Conservation (phyloP, 2,888 invertebrate species). For the Oscheius sp. region DNA sequence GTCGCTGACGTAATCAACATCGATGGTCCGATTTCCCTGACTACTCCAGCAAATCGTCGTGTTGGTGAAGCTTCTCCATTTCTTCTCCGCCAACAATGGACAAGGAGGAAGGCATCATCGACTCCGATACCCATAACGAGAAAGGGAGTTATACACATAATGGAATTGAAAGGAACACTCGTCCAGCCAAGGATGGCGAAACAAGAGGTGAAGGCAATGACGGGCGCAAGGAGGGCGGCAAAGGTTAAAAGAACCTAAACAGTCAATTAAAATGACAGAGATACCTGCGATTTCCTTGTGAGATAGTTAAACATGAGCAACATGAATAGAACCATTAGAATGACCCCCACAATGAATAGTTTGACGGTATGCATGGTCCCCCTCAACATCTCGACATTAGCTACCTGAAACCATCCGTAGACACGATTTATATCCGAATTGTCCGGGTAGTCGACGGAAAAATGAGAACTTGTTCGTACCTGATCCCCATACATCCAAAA, state of each 20-base stretch:
- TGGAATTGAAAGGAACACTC: slow-evolving; percentile 52
- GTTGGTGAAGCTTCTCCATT: neutral
- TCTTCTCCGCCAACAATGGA: slow-evolving; percentile 50
- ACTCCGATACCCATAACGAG: slow-evolving; percentile 58
- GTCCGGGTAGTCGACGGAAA: neutral
- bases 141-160: slow-evolving; percentile 61
- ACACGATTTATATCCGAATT: neutral
- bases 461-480: slow-evolving; percentile 27
- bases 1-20: slow-evolving; percentile 58
- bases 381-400: slow-evolving; percentile 64
- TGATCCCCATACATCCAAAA: slow-evolving; percentile 65
- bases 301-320: slow-evolving; percentile 55
- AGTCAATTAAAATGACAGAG: neutral
- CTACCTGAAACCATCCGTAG: slow-evolving; percentile 48
- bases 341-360: slow-evolving; percentile 57
- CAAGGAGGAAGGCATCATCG: slow-evolving; percentile 57
- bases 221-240: slow-evolving; percentile 50
- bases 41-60: slow-evolving; percentile 37
- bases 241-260: slow-evolving; percentile 37
- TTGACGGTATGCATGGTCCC: slow-evolving; percentile 60
- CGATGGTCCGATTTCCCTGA: slow-evolving; percentile 50
- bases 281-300: slow-evolving; percentile 39
- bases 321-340: slow-evolving; percentile 61
- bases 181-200: slow-evolving; percentile 54
- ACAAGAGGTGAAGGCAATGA: slow-evolving; percentile 45